A percentile compares a stretch with the other conserved stretches of the same genome.
These are phyloP conservation scores for Epiblema foenella DNA, from an alignment of 2,888 invertebrate genomes.

Conservation along the genomic window DNA sequence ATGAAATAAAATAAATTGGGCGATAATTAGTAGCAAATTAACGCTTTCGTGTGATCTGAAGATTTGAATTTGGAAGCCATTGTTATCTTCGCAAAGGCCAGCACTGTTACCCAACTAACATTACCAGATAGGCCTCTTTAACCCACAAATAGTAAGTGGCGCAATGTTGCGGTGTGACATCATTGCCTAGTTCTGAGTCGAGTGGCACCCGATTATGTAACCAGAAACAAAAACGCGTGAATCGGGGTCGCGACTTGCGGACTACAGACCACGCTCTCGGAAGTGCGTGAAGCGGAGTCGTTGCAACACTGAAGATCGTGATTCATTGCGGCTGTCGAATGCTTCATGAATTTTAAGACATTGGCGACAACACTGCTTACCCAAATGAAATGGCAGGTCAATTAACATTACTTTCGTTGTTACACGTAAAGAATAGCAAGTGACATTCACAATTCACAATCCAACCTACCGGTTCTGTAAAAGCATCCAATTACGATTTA, in stretches of 20 bases:
- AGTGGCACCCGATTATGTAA: slow-evolving; percentile 81
- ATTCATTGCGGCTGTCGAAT: slow-evolving; percentile 39
- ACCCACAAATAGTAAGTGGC: slow-evolving; percentile 69
- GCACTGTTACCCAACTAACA: slow-evolving; percentile 49
- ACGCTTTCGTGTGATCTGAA: slow-evolving; percentile 18
- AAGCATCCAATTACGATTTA: background rate
- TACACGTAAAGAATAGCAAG: background rate
- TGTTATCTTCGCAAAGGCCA: slow-evolving; percentile 37
- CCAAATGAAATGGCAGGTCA: slow-evolving; percentile 18
- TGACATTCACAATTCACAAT: background rate
- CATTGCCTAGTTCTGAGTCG: slow-evolving; percentile 77
- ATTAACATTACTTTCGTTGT: slow-evolving; percentile 16
- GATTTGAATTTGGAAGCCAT: slow-evolving; percentile 40
- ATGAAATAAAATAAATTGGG: background rate
- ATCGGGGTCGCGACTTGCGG: slow-evolving; percentile 79
- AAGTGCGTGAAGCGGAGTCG: slow-evolving; percentile 58
- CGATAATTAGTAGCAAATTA: background rate
- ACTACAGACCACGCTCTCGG: slow-evolving; percentile 60
- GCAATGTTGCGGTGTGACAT: slow-evolving; percentile 83
- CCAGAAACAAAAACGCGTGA: slow-evolving; percentile 73
- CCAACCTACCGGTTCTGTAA: background rate
- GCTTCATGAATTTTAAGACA: slow-evolving; percentile 39
- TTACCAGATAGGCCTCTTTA: slow-evolving; percentile 44
- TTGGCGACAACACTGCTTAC: slow-evolving; percentile 34
- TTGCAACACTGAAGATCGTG: slow-evolving; percentile 54